phyloP scores from a whole-genome alignment of 2,797 vertebrate genomes.

The Chloroceryle inda region DNA sequence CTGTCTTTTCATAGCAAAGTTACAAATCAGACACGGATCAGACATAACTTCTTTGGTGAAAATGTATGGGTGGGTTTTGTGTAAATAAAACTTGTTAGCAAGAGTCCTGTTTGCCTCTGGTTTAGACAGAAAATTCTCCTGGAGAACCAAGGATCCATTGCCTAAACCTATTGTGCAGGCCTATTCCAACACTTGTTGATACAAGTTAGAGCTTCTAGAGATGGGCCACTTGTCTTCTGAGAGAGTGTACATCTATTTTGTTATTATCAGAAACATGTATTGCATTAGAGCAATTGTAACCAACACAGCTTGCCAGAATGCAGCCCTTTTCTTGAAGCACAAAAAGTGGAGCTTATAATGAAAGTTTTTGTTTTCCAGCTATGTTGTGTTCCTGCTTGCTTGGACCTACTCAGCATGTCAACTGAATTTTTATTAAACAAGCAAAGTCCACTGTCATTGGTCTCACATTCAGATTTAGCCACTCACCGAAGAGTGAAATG shows the following conservation, averaged over 20 bases:
- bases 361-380: not conserved
- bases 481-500: not conserved
- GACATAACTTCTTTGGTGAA: not conserved
- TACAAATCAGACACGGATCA: not conserved
- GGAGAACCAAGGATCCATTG: not conserved
- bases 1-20: not conserved
- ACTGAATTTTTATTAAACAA: not conserved
- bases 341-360: not conserved
- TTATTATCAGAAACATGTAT: not conserved
- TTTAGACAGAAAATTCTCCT: not conserved
- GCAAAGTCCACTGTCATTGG: not conserved
- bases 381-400: not conserved
- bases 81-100: not conserved
- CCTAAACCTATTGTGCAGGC: not conserved
- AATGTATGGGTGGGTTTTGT: accelerated
- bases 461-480: not conserved
- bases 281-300: accelerated
- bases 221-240: not conserved
- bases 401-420: not conserved
- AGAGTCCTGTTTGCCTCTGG: not conserved
- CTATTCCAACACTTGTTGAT: not conserved
- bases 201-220: not conserved
- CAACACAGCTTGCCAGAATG: not conserved
- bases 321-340: not conserved
- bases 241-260: not conserved